These are phyloP conservation scores for Microtus richardsoni DNA, from an alignment of 2,113 vertebrate species.

Conservation along the genomic window DNA sequence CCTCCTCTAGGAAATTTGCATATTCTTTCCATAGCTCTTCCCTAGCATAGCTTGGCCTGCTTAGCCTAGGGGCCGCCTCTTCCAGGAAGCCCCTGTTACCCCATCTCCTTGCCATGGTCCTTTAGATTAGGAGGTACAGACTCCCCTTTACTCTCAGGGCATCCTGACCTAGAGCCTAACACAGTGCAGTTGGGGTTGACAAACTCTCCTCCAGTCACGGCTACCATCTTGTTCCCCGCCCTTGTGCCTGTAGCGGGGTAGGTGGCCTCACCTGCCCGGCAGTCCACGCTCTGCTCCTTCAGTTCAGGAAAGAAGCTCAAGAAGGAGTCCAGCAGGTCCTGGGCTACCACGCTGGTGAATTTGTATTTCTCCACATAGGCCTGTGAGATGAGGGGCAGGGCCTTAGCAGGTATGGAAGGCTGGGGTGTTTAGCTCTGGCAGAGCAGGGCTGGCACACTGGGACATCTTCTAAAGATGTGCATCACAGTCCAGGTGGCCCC, in stretches of 20 bases:
- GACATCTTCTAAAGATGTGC: background rate
- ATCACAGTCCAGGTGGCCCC: background rate
- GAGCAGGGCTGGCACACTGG: too few relatives aligned
- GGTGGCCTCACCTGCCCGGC: conserved; percentile 90
- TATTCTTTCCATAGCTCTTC: fast-evolving
- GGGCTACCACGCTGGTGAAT: conserved; percentile 95
- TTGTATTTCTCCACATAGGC: conserved; percentile 96
- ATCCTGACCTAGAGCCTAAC: background rate
- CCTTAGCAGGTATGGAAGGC: background rate
- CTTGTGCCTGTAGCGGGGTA: background rate
- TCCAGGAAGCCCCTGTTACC: background rate
- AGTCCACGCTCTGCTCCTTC: conserved; percentile 91
- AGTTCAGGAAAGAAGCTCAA: conserved; percentile 95
- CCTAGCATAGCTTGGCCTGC: background rate
- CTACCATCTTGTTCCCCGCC: fast-evolving
- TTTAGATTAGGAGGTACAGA: background rate
- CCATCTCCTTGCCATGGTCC: background rate
- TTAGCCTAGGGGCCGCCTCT: background rate
- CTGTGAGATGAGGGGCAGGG: conserved; percentile 81
- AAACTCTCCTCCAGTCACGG: background rate
- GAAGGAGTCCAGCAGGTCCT: conserved; percentile 96
- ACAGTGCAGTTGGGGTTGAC: fast-evolving
- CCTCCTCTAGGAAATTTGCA: background rate
- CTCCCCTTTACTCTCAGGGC: background rate
- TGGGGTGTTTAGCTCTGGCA: background rate